Evolutionary conservation across 2,888 invertebrate genomes (phyloP).

Genomic region (Drosophila rellima): DNA sequence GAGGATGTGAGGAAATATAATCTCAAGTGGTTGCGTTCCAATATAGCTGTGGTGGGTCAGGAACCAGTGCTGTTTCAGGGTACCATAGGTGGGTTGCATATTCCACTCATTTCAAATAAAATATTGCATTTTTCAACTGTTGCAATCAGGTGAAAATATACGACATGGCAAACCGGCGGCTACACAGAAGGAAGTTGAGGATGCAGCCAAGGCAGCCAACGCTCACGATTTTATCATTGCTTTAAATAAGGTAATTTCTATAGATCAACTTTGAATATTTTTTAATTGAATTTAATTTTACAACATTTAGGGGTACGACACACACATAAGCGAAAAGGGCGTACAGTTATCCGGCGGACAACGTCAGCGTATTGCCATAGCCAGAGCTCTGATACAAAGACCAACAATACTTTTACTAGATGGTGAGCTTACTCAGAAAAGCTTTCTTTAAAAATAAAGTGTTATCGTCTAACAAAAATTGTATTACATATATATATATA

Average conservation of each 20-base stretch:
- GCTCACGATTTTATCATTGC: slow-evolving; percentile 91
- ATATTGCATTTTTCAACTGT: no score
- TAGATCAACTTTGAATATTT: no score
- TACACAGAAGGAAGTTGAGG: slow-evolving; percentile 89
- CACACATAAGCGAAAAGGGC: slow-evolving; percentile 91
- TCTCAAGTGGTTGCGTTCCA: slow-evolving; percentile 90
- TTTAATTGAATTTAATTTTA: neutral
- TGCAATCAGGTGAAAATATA: slow-evolving; percentile 86
- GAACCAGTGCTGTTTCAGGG: slow-evolving; percentile 94
- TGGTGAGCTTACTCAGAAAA: slow-evolving; percentile 37
- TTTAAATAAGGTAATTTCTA: slow-evolving; percentile 88
- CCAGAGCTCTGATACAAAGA: slow-evolving; percentile 91
- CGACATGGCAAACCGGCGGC: slow-evolving; percentile 91
- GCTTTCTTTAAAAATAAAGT: no score
- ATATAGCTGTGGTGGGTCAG: slow-evolving; percentile 94
- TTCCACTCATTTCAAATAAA: neutral
- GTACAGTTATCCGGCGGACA: slow-evolving; percentile 93
- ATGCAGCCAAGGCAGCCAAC: slow-evolving; percentile 90
- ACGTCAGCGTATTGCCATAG: slow-evolving; percentile 92
- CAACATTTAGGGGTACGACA: slow-evolving; percentile 89
- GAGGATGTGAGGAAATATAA: slow-evolving; percentile 89
- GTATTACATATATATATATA: no score
- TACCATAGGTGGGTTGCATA: slow-evolving; percentile 86
- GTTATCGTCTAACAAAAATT: no score
- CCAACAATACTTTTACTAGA: slow-evolving; percentile 91